phyloP scores from a whole-genome alignment of 2,113 vertebrate genomes.

The Oceanodroma tethys region DNA sequence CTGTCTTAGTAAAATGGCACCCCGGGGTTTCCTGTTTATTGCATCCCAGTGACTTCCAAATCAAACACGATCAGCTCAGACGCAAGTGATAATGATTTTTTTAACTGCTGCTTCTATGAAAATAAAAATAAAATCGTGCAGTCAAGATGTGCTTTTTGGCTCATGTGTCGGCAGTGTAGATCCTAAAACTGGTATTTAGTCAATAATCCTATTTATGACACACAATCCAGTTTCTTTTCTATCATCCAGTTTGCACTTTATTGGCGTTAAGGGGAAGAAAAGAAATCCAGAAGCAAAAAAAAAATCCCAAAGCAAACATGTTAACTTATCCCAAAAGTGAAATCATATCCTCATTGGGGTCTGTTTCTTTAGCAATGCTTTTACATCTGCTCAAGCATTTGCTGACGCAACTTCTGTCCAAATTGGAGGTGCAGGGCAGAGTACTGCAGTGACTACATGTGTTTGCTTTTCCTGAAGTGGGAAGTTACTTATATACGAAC shows the following conservation, averaged over 20 bases:
- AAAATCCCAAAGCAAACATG: background rate
- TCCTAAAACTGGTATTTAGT: background rate
- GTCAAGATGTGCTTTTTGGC: background rate
- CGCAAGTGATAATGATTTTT: background rate
- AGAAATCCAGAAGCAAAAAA: background rate
- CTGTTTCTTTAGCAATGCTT: background rate
- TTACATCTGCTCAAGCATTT: background rate
- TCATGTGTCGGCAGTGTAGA: rapidly evolving
- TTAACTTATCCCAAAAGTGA: background rate
- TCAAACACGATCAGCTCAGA: slow-evolving; percentile 29
- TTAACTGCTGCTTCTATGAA: slow-evolving; percentile 5
- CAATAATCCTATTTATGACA: background rate
- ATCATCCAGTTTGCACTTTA: background rate
- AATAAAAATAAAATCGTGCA: background rate
- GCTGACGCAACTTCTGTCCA: background rate
- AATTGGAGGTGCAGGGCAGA: background rate
- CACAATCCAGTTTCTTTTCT: background rate
- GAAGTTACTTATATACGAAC: background rate
- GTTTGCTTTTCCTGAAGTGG: background rate
- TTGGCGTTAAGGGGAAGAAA: background rate
- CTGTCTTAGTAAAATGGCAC: slow-evolving; percentile 33
- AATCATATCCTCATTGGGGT: background rate
- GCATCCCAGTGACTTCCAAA: slow-evolving; percentile 41
- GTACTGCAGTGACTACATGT: rapidly evolving
- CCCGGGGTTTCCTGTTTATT: slow-evolving; percentile 45